A percentile compares a stretch with the other conserved stretches of the same genome.
Evolutionary conservation across 2,113 vertebrate genomes (phyloP).

Genomic region (Helogale parvula): DNA sequence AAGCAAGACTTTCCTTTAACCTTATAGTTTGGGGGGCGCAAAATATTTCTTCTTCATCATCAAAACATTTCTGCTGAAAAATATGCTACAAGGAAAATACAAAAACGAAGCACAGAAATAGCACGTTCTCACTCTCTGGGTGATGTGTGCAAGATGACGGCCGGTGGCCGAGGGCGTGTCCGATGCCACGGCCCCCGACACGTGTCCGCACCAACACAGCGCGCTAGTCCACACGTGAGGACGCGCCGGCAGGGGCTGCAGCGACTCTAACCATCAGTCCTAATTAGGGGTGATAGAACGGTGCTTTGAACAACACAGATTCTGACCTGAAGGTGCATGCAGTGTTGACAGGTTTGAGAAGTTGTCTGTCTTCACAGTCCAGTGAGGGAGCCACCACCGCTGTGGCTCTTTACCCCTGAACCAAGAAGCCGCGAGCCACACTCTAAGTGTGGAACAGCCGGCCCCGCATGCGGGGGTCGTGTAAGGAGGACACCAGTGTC

Average conservation of each 20-base stretch:
- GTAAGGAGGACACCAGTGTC: background rate
- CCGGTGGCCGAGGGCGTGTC: background rate
- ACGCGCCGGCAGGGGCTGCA: background rate
- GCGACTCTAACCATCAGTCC: background rate
- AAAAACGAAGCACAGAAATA: background rate
- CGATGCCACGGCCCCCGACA: fast-evolving
- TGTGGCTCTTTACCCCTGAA: no score
- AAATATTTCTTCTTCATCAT: background rate
- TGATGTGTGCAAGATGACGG: no score
- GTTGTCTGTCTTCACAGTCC: no score
- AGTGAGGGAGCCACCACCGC: background rate
- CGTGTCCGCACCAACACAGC: background rate
- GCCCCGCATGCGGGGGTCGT: no score
- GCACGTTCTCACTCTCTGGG: fast-evolving
- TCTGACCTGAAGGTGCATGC: background rate
- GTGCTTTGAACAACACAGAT: background rate
- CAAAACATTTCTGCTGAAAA: background rate
- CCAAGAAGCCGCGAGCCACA: fast-evolving
- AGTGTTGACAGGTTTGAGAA: no score
- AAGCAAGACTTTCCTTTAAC: background rate
- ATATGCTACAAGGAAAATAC: background rate
- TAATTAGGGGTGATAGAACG: background rate
- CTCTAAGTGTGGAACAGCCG: no score
- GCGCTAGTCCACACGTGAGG: background rate
- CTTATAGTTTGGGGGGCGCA: background rate